These are phyloP conservation scores for Trypoxylon attenuatum DNA, from an alignment of 2,888 invertebrate species.

Conservation along the genomic window DNA sequence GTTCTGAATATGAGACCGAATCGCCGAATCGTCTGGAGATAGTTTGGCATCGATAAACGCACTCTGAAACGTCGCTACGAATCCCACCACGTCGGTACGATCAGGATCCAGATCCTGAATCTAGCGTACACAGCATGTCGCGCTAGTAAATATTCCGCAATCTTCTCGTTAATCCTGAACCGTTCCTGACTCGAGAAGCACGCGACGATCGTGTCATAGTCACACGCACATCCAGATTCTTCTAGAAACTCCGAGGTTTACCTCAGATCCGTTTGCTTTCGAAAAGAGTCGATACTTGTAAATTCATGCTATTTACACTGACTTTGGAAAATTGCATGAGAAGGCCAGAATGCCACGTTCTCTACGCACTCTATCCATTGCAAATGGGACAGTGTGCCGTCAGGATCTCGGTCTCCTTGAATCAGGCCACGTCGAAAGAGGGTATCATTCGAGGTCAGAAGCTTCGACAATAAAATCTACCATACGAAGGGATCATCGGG, in stretches of 20 bases:
- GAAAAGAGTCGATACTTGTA: neutral
- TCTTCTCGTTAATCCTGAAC: constrained; percentile 5
- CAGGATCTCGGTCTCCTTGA: no score
- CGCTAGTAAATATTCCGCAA: constrained; percentile 30
- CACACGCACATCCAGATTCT: neutral
- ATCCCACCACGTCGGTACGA: constrained; percentile 18
- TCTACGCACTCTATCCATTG: no score
- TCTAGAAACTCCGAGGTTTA: neutral
- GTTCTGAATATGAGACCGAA: constrained; percentile 61
- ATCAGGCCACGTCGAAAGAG: no score
- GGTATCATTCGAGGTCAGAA: constrained; percentile 5
- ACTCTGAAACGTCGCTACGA: neutral
- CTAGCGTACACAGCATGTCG: constrained; percentile 7
- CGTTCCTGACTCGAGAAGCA: constrained; percentile 16
- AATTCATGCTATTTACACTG: neutral
- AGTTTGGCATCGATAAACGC: constrained; percentile 50
- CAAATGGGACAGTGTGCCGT: no score
- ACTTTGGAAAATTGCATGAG: no score
- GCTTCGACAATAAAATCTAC: constrained; percentile 30
- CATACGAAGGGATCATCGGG: no score
- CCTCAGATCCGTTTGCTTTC: neutral
- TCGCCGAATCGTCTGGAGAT: constrained; percentile 65
- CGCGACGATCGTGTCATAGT: neutral
- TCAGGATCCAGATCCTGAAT: constrained; percentile 54
- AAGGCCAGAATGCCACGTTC: no score